Evolutionary conservation across 2,113 vertebrate species (phyloP), one percentile per base, ranked within the genome.

Genomic region (Astur gentilis): DNA sequence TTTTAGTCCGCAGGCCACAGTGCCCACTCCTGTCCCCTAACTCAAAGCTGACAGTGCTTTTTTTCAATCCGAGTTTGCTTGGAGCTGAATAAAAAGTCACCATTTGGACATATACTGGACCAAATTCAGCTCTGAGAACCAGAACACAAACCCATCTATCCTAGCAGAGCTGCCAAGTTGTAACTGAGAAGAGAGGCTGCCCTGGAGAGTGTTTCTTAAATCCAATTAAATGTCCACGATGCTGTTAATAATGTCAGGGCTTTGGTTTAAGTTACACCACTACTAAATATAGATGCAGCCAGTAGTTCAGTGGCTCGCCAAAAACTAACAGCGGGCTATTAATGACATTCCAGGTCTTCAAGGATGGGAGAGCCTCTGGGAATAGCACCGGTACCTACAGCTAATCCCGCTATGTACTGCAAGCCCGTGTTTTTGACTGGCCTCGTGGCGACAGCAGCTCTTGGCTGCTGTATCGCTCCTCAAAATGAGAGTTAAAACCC

Each of bases 201-300:
- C 54, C 45, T 36, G 22, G 31, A 78, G 4, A 10, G 23, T 11
- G 6, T 61, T 93, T 66, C 81, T 47, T 82, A 62, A 66, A 81
- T 36, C 38, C 5, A 67, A 50, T 78, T 81, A 87, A 55, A 78
- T 25, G 78, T 66, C 55, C 60, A 22, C 5, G 0, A 67, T 81
- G 80, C 42, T 75, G 81, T 83, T 84, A 87, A 91, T 87, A 91
- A 75, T 2, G 9, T 69, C 84, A 77, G 34, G 40, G 21, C 54
- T 94, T 83, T 93, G 87, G 77, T 87, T 87, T 87, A 40, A 93
- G 60, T 94, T 84, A 66, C 77, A 84, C 23, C 32, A 77, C 44
- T 31, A 66, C 77, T 87, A 97, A 94, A 81, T 62, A 95, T 49
- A 87, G 87, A 91, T 9, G 7, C 16, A 87, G 64, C 18, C 69